Percentiles rank a stretch among this genome's conserved stretches.
Conservation (phyloP, 2,888 invertebrate species). For the Sthenelais limicola region DNA sequence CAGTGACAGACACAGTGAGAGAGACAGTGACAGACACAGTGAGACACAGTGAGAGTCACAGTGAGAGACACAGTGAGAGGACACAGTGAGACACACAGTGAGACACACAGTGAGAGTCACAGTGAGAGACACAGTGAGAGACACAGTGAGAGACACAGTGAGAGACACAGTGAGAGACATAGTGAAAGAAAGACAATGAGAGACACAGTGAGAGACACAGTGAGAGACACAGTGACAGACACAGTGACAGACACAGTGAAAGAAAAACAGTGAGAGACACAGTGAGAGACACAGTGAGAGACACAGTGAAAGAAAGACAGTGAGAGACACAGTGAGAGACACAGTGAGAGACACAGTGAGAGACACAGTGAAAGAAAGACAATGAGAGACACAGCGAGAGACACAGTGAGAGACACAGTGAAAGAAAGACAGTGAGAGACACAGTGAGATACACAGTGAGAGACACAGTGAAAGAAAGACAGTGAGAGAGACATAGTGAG, state of each 20-base stretch:
- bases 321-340: background rate
- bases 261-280: background rate
- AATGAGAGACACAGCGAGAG: too few relatives aligned
- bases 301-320: too few relatives aligned
- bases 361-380: too few relatives aligned
- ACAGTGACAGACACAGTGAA: background rate
- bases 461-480: too few relatives aligned
- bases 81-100: background rate
- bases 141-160: background rate
- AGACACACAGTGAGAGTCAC: background rate
- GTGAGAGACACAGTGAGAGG: background rate
- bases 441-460: too few relatives aligned
- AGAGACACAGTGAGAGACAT: background rate
- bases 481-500: too few relatives aligned
- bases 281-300: background rate
- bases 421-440: too few relatives aligned
- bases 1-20: too few relatives aligned
- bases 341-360: background rate
- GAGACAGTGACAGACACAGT: too few relatives aligned
- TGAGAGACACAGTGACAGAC: background rate
- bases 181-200: background rate
- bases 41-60: background rate
- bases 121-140: background rate
- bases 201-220: background rate
- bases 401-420: too few relatives aligned